phyloP scores from a whole-genome alignment of 2,797 vertebrate species.

The Pristis pectinata region DNA sequence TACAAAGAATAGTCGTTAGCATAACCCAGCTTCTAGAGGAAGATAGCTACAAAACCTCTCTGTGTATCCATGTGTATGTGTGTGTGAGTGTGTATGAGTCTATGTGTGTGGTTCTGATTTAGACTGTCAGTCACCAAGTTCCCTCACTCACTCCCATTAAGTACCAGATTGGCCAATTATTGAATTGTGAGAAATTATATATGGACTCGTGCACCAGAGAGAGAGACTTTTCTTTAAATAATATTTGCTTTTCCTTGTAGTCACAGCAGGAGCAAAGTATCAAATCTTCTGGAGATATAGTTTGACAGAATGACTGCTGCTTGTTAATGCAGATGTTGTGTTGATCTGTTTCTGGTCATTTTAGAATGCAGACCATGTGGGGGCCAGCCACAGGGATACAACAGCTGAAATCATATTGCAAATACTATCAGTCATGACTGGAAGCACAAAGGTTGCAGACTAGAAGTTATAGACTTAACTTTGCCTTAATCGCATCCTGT shows the following conservation, averaged over 20 bases:
- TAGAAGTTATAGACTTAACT: slow-evolving; percentile 56
- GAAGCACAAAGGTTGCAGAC: slow-evolving; percentile 58
- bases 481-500: slow-evolving; percentile 64
- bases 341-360: slow-evolving; percentile 14
- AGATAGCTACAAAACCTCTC: neutral
- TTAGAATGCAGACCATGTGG: slow-evolving; percentile 13
- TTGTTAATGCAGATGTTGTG: neutral
- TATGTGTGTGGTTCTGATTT: no score
- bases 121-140: neutral
- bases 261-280: neutral
- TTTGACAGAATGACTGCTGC: slow-evolving; percentile 19
- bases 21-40: neutral
- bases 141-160: no score
- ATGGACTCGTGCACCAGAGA: neutral
- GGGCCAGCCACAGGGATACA: slow-evolving; percentile 29
- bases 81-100: no score
- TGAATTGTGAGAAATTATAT: neutral
- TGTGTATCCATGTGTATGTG: neutral
- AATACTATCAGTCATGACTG: slow-evolving; percentile 60
- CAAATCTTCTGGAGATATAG: neutral
- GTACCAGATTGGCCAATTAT: neutral
- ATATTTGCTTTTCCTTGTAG: neutral
- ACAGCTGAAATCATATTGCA: slow-evolving; percentile 41
- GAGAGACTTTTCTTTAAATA: slow-evolving; percentile 10
- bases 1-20: no score